Percentiles rank a stretch among this genome's conserved stretches.
These are phyloP conservation scores for Australoheros facetus DNA, from an alignment of 2,797 vertebrate species.

Conservation along the genomic window DNA sequence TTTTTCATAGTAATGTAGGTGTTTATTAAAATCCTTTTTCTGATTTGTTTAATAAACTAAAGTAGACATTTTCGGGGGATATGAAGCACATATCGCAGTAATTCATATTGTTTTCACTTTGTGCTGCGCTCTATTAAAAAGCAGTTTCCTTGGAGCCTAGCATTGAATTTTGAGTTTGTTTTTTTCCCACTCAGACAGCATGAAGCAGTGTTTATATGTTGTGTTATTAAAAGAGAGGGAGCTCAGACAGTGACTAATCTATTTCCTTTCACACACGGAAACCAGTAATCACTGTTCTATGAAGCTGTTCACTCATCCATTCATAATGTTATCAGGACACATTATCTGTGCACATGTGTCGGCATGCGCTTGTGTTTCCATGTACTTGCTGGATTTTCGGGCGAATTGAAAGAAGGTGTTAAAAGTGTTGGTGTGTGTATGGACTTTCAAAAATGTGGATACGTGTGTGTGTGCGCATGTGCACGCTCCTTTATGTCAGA, in stretches of 20 bases:
- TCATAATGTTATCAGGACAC: slow-evolving; percentile 73
- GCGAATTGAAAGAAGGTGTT: slow-evolving; percentile 50
- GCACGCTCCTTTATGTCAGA: slow-evolving; percentile 5
- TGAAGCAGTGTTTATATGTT: slow-evolving; percentile 69
- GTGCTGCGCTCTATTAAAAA: slow-evolving; percentile 43
- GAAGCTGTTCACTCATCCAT: slow-evolving; percentile 70
- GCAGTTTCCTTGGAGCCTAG: slow-evolving; percentile 49
- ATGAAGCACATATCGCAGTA: slow-evolving; percentile 28
- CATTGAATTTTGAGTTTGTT: slow-evolving; percentile 54
- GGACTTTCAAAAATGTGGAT: neutral
- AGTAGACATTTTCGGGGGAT: slow-evolving; percentile 1
- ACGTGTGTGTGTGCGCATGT: neutral
- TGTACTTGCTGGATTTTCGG: slow-evolving; percentile 31
- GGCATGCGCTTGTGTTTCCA: slow-evolving; percentile 11
- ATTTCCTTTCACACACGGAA: slow-evolving; percentile 73
- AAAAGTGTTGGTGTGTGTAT: slow-evolving; percentile 24
- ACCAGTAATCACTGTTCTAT: slow-evolving; percentile 72
- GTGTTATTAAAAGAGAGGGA: slow-evolving; percentile 74
- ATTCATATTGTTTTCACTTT: slow-evolving; percentile 46
- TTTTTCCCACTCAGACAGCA: slow-evolving; percentile 57
- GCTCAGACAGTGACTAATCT: slow-evolving; percentile 75
- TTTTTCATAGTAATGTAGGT: slow-evolving; percentile 4
- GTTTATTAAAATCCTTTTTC: slow-evolving; percentile 19
- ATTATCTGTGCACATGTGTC: slow-evolving; percentile 58
- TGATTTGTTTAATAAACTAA: slow-evolving; percentile 38